Base-by-base conservation (phyloP, 1,140 invertebrate genomes). In the Arion vulgaris region DNA sequence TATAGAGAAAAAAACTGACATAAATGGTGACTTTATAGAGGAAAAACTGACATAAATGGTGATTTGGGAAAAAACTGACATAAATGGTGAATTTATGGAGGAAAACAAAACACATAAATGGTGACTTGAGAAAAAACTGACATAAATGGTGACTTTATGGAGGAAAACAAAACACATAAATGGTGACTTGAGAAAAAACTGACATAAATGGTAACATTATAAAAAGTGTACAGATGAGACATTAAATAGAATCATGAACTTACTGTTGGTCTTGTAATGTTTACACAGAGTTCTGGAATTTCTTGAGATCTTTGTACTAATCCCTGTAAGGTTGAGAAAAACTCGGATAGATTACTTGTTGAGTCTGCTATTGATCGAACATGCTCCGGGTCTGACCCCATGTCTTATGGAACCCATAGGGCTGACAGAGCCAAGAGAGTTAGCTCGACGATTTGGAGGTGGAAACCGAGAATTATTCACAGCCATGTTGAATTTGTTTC, bases 271-370 rank as follows among this genome's bases (percentile, higher is more conserved):
- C 73, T 80, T 17, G 81, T 71, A 62, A 85, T 83, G 68, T 41
- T 83, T 23, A 83, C 79, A 71, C 81, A 74, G 36, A 85, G 66
- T 72, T 85, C 84, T 26, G 82, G 82, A 68, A 85, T 83, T 34
- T 88, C 85, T 51, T 85, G 81, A 9, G 86, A 84, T 28, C 80
- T 75, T 45, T 85, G 84, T 5, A 86, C 81, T 7, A 86, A 66
- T 17, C 49, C 85, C 66, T 88, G 87, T 9, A 88, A 79, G n/a
- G 75, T 81, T 53, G 84, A 85, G 71, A 88, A 79, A 28, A 88
- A 80, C 71, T 87, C 87, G 0, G 86, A 84, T 62, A 88, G 49
- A 38, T 84, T 87, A 74, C 85, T 88, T 19, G 87, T 88, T 2
- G 87, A 88, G 81, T 88, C 87, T 23, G 87, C 86, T 32, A 74